Conservation (phyloP, 2,797 vertebrate species). For the Sphenodon punctatus region DNA sequence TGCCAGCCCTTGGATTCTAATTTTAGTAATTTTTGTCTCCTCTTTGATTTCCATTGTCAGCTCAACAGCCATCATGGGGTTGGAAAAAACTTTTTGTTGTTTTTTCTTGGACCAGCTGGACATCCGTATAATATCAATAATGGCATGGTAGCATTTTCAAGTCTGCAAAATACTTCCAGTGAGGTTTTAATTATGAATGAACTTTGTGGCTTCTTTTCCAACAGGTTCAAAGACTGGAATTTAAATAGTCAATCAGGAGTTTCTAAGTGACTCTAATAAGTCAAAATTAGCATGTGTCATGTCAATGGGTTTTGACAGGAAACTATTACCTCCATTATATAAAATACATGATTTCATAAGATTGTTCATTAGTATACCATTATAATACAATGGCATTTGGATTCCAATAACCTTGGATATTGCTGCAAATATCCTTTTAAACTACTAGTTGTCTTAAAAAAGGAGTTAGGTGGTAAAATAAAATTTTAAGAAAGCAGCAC, state of each 20-base stretch:
- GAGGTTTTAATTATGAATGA: neutral
- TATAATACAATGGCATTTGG: constrained; percentile 1
- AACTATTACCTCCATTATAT: neutral
- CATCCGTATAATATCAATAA: rapidly evolving
- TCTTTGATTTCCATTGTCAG: no score
- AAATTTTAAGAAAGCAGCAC: neutral
- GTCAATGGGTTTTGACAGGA: constrained; percentile 51
- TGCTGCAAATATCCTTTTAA: neutral
- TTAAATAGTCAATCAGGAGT: neutral
- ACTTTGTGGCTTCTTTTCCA: neutral
- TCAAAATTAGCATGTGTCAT: constrained; percentile 13
- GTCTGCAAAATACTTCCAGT: neutral
- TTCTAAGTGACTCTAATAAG: neutral
- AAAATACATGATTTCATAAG: neutral
- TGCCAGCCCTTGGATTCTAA: no score
- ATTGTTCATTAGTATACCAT: neutral
- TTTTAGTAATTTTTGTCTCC: no score
- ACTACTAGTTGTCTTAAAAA: neutral
- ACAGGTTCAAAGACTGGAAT: neutral
- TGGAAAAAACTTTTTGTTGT: neutral
- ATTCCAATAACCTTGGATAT: neutral
- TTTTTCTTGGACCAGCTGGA: rapidly evolving
- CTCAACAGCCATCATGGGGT: no score
- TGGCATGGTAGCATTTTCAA: rapidly evolving
- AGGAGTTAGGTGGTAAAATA: neutral